These are phyloP conservation scores for Drosophila pruinosa DNA, from an alignment of 1,140 invertebrate species.

Conservation along the genomic window DNA sequence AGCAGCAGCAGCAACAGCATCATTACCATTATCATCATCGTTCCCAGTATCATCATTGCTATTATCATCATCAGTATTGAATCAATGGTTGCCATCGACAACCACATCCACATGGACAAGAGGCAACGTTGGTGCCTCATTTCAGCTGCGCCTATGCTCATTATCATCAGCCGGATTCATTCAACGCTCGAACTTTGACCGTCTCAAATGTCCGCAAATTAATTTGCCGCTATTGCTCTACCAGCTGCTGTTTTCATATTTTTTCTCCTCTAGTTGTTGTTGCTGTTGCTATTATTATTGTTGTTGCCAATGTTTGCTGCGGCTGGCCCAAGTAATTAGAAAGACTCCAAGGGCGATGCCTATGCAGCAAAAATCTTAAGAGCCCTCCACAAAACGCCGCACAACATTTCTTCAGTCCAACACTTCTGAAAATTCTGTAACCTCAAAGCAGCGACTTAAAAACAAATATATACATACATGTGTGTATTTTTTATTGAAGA, in stretches of 20 bases:
- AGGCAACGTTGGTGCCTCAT: constrained; percentile 20
- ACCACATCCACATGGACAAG: background rate
- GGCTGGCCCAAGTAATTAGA: constrained; percentile 3
- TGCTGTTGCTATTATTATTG: background rate
- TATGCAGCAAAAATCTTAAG: background rate
- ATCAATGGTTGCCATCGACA: constrained; percentile 3
- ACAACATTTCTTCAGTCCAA: background rate
- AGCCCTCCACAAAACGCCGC: background rate
- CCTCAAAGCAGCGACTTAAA: background rate
- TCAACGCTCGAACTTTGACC: constrained; percentile 43
- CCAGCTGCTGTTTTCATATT: constrained; percentile 20
- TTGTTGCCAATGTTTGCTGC: constrained; percentile 1
- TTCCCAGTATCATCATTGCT: constrained; percentile 15
- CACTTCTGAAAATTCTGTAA: background rate
- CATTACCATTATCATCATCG: constrained; percentile 24
- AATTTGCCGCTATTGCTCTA: constrained; percentile 40
- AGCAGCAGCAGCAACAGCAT: constrained; percentile 15
- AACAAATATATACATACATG: background rate
- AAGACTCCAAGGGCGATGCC: background rate
- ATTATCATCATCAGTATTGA: constrained; percentile 45
- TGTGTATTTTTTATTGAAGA: background rate
- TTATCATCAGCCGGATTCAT: constrained; percentile 25
- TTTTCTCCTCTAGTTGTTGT: background rate
- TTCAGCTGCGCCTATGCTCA: constrained; percentile 24
- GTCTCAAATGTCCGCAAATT: constrained; percentile 45